A percentile compares a stretch with the other conserved stretches of the same genome.
Conservation (phyloP, 1,140 invertebrate genomes). For the Neuroterus valhalla region DNA sequence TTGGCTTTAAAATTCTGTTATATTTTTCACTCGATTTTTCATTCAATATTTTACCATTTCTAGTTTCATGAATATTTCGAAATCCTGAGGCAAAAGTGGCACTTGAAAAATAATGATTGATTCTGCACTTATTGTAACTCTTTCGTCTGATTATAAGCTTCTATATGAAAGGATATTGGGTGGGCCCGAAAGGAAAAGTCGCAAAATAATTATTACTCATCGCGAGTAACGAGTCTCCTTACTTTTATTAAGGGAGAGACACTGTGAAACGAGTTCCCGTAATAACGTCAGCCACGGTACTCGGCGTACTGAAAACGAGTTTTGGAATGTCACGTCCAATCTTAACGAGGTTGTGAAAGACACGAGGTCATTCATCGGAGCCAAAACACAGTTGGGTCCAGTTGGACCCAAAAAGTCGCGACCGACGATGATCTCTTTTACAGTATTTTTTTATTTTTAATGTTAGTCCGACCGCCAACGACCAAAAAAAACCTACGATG, state of each 20-base stretch:
- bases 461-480: too few species aligned
- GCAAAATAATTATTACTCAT: conserved; percentile 30
- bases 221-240: conserved; percentile 18
- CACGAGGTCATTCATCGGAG: conserved; percentile 22
- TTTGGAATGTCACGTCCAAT: conserved; percentile 22
- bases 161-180: conserved; percentile 1
- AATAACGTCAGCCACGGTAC: conserved; percentile 16
- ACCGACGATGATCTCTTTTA: too few species aligned
- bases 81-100: too few species aligned
- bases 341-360: conserved; percentile 28
- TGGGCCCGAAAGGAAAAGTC: conserved; percentile 15
- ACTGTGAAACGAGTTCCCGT: conserved; percentile 22
- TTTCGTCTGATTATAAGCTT: background rate
- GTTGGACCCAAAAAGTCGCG: background rate
- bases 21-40: too few species aligned
- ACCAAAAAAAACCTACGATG: too few species aligned
- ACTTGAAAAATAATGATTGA: background rate
- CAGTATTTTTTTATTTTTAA: too few species aligned
- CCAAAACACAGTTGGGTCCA: conserved; percentile 12
- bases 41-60: too few species aligned
- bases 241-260: conserved; percentile 5
- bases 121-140: background rate
- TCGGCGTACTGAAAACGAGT: conserved; percentile 16
- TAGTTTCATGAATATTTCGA: too few species aligned
- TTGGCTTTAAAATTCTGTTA: too few species aligned